Percentiles rank a stretch among this genome's conserved stretches.
Evolutionary conservation across 2,888 invertebrate genomes (phyloP).

Genomic region (Pecten maximus): DNA sequence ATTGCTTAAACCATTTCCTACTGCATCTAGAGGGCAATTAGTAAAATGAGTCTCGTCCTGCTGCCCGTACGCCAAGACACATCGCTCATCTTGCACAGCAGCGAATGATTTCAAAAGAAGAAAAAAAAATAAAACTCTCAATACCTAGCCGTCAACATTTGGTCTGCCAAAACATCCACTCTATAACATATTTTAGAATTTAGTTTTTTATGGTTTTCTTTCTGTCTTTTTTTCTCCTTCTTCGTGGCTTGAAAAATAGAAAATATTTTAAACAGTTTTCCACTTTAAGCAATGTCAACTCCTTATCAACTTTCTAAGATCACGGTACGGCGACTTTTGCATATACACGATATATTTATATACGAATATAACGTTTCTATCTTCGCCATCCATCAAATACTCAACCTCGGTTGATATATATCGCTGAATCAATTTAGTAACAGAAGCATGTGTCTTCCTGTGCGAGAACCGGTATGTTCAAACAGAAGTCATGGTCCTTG

Average conservation of each 20-base stretch:
- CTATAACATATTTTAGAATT: not conserved
- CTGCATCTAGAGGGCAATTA: constrained; percentile 48
- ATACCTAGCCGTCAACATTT: constrained; percentile 15
- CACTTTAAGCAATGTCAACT: not conserved
- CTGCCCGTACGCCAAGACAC: not conserved
- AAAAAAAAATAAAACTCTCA: not conserved
- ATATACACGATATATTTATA: not conserved
- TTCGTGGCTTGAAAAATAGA: not conserved
- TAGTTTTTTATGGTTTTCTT: not conserved
- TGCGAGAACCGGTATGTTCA: not conserved
- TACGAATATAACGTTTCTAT: not conserved
- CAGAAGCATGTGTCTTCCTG: not conserved
- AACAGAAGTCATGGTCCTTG: not conserved
- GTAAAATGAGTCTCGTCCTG: constrained; percentile 40
- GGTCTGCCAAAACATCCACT: not conserved
- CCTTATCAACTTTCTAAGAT: not conserved
- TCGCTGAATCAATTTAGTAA: not conserved
- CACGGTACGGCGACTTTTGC: not conserved
- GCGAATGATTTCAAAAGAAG: constrained; percentile 2
- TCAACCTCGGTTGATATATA: not conserved
- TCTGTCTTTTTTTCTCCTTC: not conserved
- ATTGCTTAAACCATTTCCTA: constrained; percentile 52
- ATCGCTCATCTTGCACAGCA: constrained; percentile 21
- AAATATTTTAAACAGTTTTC: not conserved
- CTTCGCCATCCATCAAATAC: not conserved